Evolutionary conservation across 2,888 invertebrate genomes (phyloP), one percentile per base, ranked within the genome.

Genomic region (Himalopsyche tibetana): DNA sequence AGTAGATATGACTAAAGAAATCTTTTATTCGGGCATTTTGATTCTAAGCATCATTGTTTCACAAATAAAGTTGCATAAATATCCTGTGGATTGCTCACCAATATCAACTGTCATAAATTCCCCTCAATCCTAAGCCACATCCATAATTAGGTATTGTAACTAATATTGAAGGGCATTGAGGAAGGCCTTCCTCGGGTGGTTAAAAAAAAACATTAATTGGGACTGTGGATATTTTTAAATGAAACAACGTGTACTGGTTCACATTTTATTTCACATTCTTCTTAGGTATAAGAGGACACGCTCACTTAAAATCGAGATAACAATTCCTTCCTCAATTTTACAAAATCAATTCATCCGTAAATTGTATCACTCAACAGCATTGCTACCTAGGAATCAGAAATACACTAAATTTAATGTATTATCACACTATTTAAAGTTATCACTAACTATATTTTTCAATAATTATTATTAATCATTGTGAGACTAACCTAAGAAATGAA

Each of bases 261-360:
- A 74, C 38, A 74, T 36, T 74, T 36, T 36, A 74, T 74, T 74
- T 15, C 38, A 74, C 74, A 74, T 6, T 28, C n/a, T 74, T 74
- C 74, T 38, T 74, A 74, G 74, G 38, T 63, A 12, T 74, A 36
- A 74, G 1, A 69, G 69, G 38, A 74, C 38, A 15, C 74, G 74
- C 36, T 38, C 74, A 69, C 69, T 69, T 69, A 69, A 28, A 74
- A 38, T 74, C 74, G 12, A 74, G 38, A 74, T 74, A 74, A 74
- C 28, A 38, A 74, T 74, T 74, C 28, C 69, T 63, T 69, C 69
- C 19, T 69, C 74, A 74, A 74, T 74, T 74, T 74, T 74, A 74
- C 36, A 74, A 74, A 74, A 74, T 74, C 74, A 74, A 74, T 74
- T 74, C 19, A 4, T 74, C 74, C 12, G 36, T 19, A 74, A 36